Evolutionary conservation across 2,113 vertebrate species (phyloP), one percentile per base, ranked within the genome.

Genomic region (Trinectes maculatus): DNA sequence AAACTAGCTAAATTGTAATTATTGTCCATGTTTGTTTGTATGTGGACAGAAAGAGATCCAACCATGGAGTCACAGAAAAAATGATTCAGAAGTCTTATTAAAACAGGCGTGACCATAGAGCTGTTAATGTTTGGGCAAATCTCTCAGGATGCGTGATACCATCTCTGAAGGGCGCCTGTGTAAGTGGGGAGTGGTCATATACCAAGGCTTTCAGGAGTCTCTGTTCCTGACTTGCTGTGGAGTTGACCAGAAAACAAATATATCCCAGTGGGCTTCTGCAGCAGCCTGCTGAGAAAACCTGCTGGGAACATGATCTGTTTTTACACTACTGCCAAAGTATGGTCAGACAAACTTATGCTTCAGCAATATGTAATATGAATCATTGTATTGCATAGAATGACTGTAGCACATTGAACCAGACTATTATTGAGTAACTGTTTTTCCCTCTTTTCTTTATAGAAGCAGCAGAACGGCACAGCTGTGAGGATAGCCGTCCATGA

Each of bases 161-260:
- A n/a, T n/a, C n/a, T n/a, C n/a, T n/a, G n/a, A n/a, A n/a, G n/a
- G n/a, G n/a, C n/a, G n/a, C n/a, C n/a, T n/a, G n/a, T n/a, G n/a
- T n/a, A n/a, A n/a, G n/a, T n/a, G n/a, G n/a, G n/a, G n/a, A 8
- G 10, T 86, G 89, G 87, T 90, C 89, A 88, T 86, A 77, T 89
- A 89, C 89, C 89, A 90, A 89, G 85, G 87, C 87, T 70, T 55
- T 82, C 84, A 79, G 82, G 87, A 82, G 34, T 21, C 3, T 6
- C 3, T 0, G 24, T 89, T 78, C 73, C 71, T 85, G 83, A 60
- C 37, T 52, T 65, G 89, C 87, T 90, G 89, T 90, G 87, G 89
- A 88, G 1, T 65, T 90, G 89, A 90, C 86, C 89, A 52, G 44
- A 89, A 71, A 89, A 2, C 1, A 88, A 79, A 78, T 22, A 1